Percentiles rank a stretch among this genome's conserved stretches.
phyloP scores from a whole-genome alignment of 2,797 vertebrate genomes.

The Chaenodraco wilsoni region DNA sequence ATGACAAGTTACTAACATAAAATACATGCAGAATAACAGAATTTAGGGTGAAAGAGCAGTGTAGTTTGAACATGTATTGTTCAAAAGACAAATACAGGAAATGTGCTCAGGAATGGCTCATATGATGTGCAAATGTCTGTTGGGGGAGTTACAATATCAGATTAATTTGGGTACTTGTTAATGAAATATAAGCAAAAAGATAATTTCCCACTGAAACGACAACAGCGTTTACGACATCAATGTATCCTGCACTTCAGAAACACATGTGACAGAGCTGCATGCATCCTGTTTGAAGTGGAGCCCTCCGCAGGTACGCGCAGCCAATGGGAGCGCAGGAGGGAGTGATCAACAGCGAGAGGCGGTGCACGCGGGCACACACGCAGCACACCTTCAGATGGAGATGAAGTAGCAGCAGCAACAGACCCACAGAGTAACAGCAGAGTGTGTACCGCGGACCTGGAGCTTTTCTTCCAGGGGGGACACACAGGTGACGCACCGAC shows the following conservation, averaged over 20 bases:
- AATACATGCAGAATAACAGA: no score
- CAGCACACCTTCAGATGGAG: constrained; percentile 84
- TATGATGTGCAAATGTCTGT: no score
- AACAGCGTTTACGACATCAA: neutral
- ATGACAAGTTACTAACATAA: no score
- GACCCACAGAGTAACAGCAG: constrained; percentile 55
- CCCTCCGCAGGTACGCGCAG: constrained; percentile 75
- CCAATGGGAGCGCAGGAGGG: constrained; percentile 78
- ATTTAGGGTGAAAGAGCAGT: no score
- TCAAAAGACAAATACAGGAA: no score
- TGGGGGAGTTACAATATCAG: no score
- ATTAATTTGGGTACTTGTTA: no score
- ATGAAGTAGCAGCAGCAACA: constrained; percentile 66
- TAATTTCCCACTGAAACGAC: neutral
- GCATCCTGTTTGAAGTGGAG: neutral
- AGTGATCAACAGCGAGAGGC: constrained; percentile 64
- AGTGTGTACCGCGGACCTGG: constrained; percentile 50
- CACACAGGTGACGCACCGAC: constrained; percentile 77
- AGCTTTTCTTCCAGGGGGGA: constrained; percentile 63
- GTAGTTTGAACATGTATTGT: no score
- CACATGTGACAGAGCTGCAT: neutral
- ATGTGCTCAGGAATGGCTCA: no score
- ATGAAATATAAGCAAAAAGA: neutral
- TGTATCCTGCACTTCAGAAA: neutral
- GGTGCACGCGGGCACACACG: constrained; percentile 57